Evolutionary conservation across 53 echinoderm and acorn worm species (phyloP).

Genomic region (Astropecten irregularis): DNA sequence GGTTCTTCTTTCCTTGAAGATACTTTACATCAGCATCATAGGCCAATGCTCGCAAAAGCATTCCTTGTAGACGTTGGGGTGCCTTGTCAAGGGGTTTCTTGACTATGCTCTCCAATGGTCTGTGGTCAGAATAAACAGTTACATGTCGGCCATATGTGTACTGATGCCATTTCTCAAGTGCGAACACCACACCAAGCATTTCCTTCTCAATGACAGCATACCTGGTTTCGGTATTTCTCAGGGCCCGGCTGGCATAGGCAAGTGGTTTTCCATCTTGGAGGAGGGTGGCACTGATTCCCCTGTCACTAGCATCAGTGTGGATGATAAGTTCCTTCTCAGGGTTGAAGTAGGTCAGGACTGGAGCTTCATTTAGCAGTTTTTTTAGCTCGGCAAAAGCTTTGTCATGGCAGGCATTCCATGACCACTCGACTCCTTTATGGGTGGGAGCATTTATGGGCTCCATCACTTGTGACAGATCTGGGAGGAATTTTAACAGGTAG

Average conservation of each 20-base stretch:
- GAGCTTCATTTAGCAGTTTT: conserved; percentile 26
- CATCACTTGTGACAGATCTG: conserved; percentile 18
- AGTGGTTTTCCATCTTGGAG: conserved; percentile 70
- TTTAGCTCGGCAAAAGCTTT: conserved; percentile 54
- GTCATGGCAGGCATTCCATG: conserved; percentile 57
- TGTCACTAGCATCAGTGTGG: conserved; percentile 57
- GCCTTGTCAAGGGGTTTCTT: conserved; percentile 61
- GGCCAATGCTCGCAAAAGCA: conserved; percentile 47
- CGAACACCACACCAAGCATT: conserved; percentile 69
- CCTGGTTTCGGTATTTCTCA: conserved; percentile 52
- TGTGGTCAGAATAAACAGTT: conserved; percentile 56
- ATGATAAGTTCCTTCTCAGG: background rate
- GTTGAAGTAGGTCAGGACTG: conserved; percentile 63
- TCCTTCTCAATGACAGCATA: conserved; percentile 68
- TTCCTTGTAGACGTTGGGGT: conserved; percentile 47
- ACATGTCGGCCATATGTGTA: conserved; percentile 72
- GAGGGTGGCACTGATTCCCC: conserved; percentile 48
- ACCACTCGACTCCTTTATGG: conserved; percentile 53
- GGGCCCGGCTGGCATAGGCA: conserved; percentile 62
- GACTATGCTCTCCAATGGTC: conserved; percentile 47
- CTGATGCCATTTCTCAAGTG: conserved; percentile 71
- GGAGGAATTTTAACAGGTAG: conserved; percentile 58
- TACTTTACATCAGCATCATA: no score
- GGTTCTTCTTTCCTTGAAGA: no score
- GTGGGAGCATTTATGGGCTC: conserved; percentile 54